phyloP scores from a whole-genome alignment of 2,797 vertebrate species.

The Labroides dimidiatus region DNA sequence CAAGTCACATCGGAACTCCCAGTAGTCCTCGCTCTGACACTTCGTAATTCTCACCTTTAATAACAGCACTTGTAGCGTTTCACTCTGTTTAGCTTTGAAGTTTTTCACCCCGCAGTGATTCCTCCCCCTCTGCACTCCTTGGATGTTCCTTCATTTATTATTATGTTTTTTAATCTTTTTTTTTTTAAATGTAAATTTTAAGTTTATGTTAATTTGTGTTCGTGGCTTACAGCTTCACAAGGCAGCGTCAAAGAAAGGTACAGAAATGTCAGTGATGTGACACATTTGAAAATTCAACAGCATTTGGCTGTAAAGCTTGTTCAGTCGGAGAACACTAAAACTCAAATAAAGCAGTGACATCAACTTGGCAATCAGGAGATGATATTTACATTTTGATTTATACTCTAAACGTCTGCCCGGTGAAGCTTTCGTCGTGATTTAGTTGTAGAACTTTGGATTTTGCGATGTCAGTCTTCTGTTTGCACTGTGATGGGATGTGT shows the following conservation, averaged over 20 bases:
- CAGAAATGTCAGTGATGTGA: neutral
- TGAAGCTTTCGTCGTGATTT: constrained; percentile 49
- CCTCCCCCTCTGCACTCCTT: constrained; percentile 64
- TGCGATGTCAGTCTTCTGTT: constrained; percentile 3
- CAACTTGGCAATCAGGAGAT: too few relatives aligned
- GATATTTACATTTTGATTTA: too few relatives aligned
- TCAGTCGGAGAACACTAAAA: too few relatives aligned
- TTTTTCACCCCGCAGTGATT: constrained; percentile 51
- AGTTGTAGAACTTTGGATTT: constrained; percentile 24
- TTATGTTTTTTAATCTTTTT: constrained; percentile 11
- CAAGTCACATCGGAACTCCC: constrained; percentile 38
- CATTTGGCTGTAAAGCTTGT: too few relatives aligned
- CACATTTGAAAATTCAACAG: too few relatives aligned
- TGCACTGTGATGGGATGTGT: constrained; percentile 2
- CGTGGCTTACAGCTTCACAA: constrained; percentile 44
- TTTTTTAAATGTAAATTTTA: constrained; percentile 1
- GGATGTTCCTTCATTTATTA: constrained; percentile 35
- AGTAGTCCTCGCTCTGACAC: constrained; percentile 37
- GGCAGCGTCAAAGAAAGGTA: neutral
- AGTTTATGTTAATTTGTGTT: constrained; percentile 2
- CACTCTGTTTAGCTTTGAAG: constrained; percentile 48
- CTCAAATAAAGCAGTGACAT: neutral
- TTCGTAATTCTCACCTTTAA: constrained; percentile 54
- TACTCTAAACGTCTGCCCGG: constrained; percentile 18
- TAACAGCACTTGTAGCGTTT: constrained; percentile 35